Evolutionary conservation across 2,113 vertebrate species (phyloP).

Genomic region (western clawed frog (Xenopus tropicalis)): DNA sequence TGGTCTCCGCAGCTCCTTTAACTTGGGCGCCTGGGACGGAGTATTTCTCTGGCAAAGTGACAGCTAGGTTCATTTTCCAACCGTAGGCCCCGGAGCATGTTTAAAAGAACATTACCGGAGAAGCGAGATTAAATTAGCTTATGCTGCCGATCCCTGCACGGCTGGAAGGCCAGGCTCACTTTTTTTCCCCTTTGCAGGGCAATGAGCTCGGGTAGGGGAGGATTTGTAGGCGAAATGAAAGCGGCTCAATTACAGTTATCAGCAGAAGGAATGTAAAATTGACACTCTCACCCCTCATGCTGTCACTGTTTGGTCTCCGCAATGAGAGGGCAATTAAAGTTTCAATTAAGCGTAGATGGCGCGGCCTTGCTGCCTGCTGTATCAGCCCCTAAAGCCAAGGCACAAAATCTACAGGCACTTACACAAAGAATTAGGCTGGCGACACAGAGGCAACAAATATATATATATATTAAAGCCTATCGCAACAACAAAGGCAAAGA

Average conservation of each 20-base stretch:
- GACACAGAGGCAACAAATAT: too few relatives aligned
- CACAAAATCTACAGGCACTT: too few relatives aligned
- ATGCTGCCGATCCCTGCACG: neutral
- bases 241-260: neutral
- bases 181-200: neutral
- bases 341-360: too few relatives aligned
- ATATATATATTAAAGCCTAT: too few relatives aligned
- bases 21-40: constrained; percentile 9
- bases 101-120: constrained; percentile 22
- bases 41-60: constrained; percentile 10
- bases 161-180: neutral
- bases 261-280: neutral
- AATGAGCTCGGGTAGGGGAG: neutral
- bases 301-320: neutral
- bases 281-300: neutral
- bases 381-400: too few relatives aligned
- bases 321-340: too few relatives aligned
- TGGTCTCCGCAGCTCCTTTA: neutral
- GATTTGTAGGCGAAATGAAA: neutral
- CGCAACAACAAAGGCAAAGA: too few relatives aligned
- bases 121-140: constrained; percentile 10
- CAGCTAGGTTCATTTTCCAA: constrained; percentile 10
- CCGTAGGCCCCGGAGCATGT: constrained; percentile 17
- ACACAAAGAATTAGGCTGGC: too few relatives aligned
- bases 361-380: too few relatives aligned